phyloP scores from a whole-genome alignment of 2,113 vertebrate species.

The Oxygymnocypris stewartii region DNA sequence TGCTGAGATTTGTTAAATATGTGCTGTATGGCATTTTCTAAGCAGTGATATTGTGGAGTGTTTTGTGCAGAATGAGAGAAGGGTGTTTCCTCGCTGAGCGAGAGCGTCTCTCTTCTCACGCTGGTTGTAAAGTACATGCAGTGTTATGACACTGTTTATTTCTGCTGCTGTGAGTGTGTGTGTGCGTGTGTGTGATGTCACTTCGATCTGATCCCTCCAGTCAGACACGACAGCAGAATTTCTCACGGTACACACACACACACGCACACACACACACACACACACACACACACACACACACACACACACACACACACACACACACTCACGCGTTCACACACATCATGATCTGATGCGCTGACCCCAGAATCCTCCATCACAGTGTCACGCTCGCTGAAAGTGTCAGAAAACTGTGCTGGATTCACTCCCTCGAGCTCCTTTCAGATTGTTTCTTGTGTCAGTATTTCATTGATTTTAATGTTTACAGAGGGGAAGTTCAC shows the following conservation, averaged over 20 bases:
- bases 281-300: no score
- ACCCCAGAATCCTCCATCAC: background rate
- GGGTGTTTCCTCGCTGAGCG: background rate
- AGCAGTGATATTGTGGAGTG: background rate
- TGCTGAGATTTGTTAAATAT: background rate
- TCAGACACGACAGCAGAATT: conserved; percentile 1
- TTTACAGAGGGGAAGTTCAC: background rate
- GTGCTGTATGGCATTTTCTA: background rate
- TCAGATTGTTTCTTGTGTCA: background rate
- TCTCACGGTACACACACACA: no score
- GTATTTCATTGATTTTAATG: background rate
- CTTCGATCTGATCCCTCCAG: background rate
- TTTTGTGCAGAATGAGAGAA: background rate
- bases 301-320: no score
- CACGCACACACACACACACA: no score
- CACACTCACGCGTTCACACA: background rate
- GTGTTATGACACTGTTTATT: conserved; percentile 4
- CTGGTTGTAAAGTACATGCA: conserved; percentile 15
- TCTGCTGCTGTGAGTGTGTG: background rate
- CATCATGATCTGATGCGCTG: background rate
- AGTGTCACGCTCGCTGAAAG: background rate
- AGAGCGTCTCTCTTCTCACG: background rate
- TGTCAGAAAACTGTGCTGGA: background rate
- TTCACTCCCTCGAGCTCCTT: background rate
- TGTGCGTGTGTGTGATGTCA: background rate